Evolutionary conservation across 2,797 vertebrate genomes (phyloP).

Genomic region (Alcedo quadribrachys): DNA sequence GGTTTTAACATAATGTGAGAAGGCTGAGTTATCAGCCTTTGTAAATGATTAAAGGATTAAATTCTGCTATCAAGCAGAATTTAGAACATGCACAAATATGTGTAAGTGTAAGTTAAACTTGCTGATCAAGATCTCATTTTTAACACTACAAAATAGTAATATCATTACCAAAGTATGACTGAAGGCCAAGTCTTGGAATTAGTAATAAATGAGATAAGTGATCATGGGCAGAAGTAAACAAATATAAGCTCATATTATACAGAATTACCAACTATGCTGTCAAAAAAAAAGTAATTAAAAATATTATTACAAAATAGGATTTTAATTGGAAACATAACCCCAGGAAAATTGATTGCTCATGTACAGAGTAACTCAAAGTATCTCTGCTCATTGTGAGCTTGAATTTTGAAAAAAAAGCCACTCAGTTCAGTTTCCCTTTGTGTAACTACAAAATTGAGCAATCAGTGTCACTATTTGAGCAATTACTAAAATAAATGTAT

Average conservation of each 20-base stretch:
- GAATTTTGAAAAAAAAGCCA: not conserved
- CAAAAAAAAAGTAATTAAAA: conserved; percentile 1
- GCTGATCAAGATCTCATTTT: not conserved
- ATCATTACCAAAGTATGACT: not conserved
- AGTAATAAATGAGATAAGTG: not conserved
- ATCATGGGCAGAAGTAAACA: not conserved
- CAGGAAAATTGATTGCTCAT: not conserved
- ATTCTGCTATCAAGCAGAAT: not conserved
- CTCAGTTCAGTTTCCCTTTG: not conserved
- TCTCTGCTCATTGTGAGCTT: not conserved
- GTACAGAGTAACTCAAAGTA: not conserved
- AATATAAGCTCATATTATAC: not conserved
- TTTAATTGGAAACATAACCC: not conserved
- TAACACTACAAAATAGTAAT: not conserved
- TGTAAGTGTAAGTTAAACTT: not conserved
- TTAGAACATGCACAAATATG: not conserved
- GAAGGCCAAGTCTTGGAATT: not conserved
- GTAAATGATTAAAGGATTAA: not conserved
- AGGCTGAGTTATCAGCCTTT: not conserved
- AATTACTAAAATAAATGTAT: conserved; percentile 17
- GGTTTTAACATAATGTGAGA: not conserved
- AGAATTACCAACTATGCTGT: not conserved
- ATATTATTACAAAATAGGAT: not conserved
- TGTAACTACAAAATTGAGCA: not conserved
- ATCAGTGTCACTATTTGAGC: conserved; percentile 22